Evolutionary conservation across 2,797 vertebrate species (phyloP), one percentile per base, ranked within the genome.

Genomic region (Balearica regulorum): DNA sequence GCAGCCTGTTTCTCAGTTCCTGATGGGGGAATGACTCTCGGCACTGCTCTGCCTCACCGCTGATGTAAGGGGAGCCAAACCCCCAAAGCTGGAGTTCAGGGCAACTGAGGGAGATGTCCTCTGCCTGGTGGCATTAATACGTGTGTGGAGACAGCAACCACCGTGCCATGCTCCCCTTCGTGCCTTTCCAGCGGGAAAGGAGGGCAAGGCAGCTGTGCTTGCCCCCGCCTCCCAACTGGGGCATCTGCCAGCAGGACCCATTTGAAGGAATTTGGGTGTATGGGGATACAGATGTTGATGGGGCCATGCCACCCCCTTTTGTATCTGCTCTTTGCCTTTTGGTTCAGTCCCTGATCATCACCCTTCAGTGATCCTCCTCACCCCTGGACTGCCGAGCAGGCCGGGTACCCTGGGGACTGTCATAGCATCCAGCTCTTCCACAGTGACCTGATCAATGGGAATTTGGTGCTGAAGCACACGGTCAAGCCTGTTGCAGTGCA

Each of bases 111-210:
- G n/a, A 75, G 28, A 4, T 29, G 20, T 71, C 6, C n/a, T 64
- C 53, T 71, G 19, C 73, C 39, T 57, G 22, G 2, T 3, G 29
- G 17, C 1, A 1, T 51, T n/a, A 44, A 13, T 41, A 12, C 0
- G 0, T 26, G 28, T 15, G 10, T 17, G 29, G 57, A 55, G 53
- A 41, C 17, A 83, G 77, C 86, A 76, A 29, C 11, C 25, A 35
- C n/a, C 2, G 1, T 13, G 33, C 35, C 14, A 1, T 66, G 69
- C 24, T 55, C 41, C 33, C 9, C n/a, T 58, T 43, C 2, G 2
- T 58, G 61, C 43, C 24, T 48, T 90, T 75, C 49, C 73, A 71
- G 33, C 3, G 3, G 73, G 26, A 90, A 77, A 25, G 77, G n/a
- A 68, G 39, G 17, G 15, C 25, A n/a, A 6, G 22, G 37, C 13